Evolutionary conservation across 2,113 vertebrate species (phyloP).

Genomic region (Podarcis cretensis): DNA sequence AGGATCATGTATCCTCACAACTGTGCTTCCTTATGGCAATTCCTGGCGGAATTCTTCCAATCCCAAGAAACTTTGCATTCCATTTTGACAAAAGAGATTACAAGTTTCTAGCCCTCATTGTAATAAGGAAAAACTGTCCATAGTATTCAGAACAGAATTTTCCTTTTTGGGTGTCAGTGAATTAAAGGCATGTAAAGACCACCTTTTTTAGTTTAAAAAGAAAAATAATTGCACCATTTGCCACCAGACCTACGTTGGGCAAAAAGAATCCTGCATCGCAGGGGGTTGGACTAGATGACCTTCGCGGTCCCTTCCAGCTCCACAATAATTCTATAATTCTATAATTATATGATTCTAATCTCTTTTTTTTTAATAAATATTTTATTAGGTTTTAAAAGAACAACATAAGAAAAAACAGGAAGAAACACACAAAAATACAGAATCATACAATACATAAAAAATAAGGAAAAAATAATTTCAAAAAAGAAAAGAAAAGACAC

Average conservation of each 20-base stretch:
- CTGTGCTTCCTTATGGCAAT: neutral
- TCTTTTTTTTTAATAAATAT: too few relatives aligned
- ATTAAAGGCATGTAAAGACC: neutral
- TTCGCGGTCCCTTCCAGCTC: too few relatives aligned
- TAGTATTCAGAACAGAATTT: neutral
- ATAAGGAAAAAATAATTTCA: too few relatives aligned
- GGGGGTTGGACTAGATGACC: too few relatives aligned
- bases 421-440: too few relatives aligned
- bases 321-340: too few relatives aligned
- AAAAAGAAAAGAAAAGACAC: too few relatives aligned
- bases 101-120: neutral
- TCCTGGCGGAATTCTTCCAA: neutral
- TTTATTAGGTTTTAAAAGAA: too few relatives aligned
- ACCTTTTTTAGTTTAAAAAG: neutral
- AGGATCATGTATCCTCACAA: neutral
- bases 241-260: too few relatives aligned
- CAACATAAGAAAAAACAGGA: too few relatives aligned
- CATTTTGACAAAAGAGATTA: neutral
- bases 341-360: neutral
- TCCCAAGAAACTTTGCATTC: neutral
- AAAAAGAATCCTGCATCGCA: too few relatives aligned
- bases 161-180: neutral
- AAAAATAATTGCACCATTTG: neutral
- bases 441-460: too few relatives aligned
- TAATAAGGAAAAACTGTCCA: neutral